These are phyloP conservation scores for Andrena marginata DNA, from an alignment of 2,888 invertebrate species.

Conservation along the genomic window DNA sequence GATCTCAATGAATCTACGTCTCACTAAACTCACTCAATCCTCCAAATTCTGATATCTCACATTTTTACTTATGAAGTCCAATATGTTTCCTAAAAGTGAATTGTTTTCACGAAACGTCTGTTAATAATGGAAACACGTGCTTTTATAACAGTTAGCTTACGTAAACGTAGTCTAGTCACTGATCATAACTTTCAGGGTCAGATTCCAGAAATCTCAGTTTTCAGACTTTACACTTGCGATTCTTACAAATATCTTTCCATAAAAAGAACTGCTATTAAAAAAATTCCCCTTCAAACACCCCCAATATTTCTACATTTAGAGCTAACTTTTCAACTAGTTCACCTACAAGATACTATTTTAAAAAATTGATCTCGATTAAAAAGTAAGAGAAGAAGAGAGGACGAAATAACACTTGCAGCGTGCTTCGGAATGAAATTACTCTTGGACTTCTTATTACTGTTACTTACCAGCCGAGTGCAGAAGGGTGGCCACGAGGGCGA, in stretches of 20 bases:
- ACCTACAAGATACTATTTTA: too few relatives aligned
- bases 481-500: conserved; percentile 59
- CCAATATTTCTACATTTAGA: too few relatives aligned
- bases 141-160: background rate
- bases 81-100: too few relatives aligned
- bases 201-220: background rate
- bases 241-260: background rate
- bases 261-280: background rate
- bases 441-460: background rate
- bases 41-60: background rate
- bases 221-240: background rate
- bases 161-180: background rate
- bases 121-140: background rate
- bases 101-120: background rate
- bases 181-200: conserved; percentile 2
- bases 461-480: conserved; percentile 67
- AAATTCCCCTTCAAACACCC: background rate
- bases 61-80: too few relatives aligned
- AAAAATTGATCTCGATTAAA: too few relatives aligned
- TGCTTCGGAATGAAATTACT: background rate
- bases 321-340: too few relatives aligned
- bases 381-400: too few relatives aligned
- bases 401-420: too few relatives aligned
- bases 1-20: background rate
- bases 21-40: background rate